phyloP scores from a whole-genome alignment of 2,888 invertebrate genomes.

The Cerceris ruficornis region DNA sequence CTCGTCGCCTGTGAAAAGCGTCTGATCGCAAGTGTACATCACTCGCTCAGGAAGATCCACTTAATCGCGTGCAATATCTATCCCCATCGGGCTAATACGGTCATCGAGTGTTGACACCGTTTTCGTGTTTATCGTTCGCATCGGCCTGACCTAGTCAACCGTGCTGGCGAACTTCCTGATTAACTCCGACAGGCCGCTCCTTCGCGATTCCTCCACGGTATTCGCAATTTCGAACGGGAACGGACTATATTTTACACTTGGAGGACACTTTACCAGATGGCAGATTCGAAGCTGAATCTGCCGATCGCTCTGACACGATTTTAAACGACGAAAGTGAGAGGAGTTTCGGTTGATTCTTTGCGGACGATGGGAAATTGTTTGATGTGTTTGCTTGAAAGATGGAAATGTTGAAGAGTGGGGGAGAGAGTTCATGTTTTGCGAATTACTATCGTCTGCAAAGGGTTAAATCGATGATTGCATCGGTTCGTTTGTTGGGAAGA shows the following conservation, averaged over 20 bases:
- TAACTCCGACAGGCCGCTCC: slow-evolving; percentile 22
- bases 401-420: neutral
- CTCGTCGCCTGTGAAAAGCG: neutral
- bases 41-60: slow-evolving; percentile 4
- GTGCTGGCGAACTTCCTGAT: slow-evolving; percentile 26
- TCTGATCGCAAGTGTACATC: slow-evolving; percentile 9
- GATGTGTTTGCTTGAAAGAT: neutral
- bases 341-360: neutral
- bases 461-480: slow-evolving; percentile 5
- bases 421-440: neutral
- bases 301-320: too few relatives aligned
- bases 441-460: neutral
- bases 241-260: too few relatives aligned
- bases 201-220: neutral
- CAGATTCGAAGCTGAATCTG: too few relatives aligned
- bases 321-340: too few relatives aligned
- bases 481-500: neutral
- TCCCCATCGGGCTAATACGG: slow-evolving; percentile 19
- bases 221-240: too few relatives aligned
- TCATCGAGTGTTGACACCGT: slow-evolving; percentile 19
- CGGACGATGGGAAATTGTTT: neutral
- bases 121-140: slow-evolving; percentile 28
- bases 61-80: slow-evolving; percentile 24
- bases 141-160: slow-evolving; percentile 16
- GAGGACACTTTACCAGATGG: too few relatives aligned